Evolutionary conservation across 2,113 vertebrate genomes (phyloP).

Genomic region (Setophaga kirtlandii): DNA sequence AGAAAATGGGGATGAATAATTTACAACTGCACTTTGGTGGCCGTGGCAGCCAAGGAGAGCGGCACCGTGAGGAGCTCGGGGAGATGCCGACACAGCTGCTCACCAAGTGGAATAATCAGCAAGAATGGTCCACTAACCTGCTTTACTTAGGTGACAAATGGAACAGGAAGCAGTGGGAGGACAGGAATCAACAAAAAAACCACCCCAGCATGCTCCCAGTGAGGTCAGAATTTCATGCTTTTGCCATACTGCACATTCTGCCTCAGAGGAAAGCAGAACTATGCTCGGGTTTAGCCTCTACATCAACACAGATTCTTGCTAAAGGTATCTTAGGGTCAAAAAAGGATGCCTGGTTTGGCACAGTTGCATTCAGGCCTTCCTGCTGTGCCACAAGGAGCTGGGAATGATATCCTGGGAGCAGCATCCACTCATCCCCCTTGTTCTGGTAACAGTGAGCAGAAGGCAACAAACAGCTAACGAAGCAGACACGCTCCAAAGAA

Average conservation of each 20-base stretch:
- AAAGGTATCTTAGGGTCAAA: not conserved
- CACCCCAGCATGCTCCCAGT: not conserved
- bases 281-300: not conserved
- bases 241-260: not conserved
- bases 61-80: constrained; percentile 81
- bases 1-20: constrained; percentile 80
- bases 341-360: not conserved
- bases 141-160: not conserved
- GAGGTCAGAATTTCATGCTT: not conserved
- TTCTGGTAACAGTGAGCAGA: not conserved
- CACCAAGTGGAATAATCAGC: constrained; percentile 64
- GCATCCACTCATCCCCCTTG: not conserved
- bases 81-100: constrained; percentile 81
- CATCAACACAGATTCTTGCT: not conserved
- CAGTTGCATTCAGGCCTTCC: not conserved
- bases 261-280: not conserved
- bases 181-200: not conserved
- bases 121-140: constrained; percentile 45
- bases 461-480: not conserved
- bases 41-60: constrained; percentile 63
- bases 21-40: constrained; percentile 74
- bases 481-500: not conserved
- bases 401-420: not conserved
- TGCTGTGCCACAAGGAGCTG: rapidly evolving
- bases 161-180: not conserved